Base-by-base conservation (phyloP, 2,113 vertebrate genomes). In the Scartelaos histophorus region DNA sequence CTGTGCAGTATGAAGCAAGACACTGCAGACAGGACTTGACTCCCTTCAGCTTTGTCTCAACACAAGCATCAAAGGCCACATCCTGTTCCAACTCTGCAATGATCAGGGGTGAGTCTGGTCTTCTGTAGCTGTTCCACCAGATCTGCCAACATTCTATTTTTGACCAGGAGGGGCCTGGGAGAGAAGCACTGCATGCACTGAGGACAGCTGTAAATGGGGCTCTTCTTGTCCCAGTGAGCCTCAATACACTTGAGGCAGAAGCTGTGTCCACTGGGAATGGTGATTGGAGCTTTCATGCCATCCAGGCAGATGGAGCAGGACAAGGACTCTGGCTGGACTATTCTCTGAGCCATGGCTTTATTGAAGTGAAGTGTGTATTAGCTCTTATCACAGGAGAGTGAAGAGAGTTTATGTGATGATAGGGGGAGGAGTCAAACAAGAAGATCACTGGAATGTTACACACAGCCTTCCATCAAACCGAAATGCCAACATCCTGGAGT, bases 1-100 rank as follows among this genome's bases (percentile, higher is more conserved):
- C n/a, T n/a, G n/a, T n/a, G n/a, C n/a, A 64, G 34, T n/a, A 64
- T n/a, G 61, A 64, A n/a, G 34, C 61, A 16, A 38, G 9, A n/a
- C 34, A 64, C 16, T 64, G 61, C 15, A 64, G 61, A 64, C 61
- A 64, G 17, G 61, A 38, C 61, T 62, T 38, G 60, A 62, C 60
- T 19, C 29, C 60, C 16, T 62, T 38, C 16, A 38, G 34, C 29
- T n/a, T 64, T 2, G 34, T 64, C 7, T 64, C 61, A 38, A 4
- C 34, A 38, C 61, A 64, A 35, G 61, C 10, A 17, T 38, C 61
- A 38, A 34, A 64, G 7, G 34, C 29, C 16, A 64, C 61, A n/a
- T 64, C 34, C 29, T 38, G 16, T 34, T 38, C 61, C 61, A 38
- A 7, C 61, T 38, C 2, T 10, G 7, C 61, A 64, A 7, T 64